Percentiles rank a stretch among this genome's conserved stretches.
These are phyloP conservation scores for Ceramica pisi DNA, from an alignment of 2,888 invertebrate genomes.

Conservation along the genomic window DNA sequence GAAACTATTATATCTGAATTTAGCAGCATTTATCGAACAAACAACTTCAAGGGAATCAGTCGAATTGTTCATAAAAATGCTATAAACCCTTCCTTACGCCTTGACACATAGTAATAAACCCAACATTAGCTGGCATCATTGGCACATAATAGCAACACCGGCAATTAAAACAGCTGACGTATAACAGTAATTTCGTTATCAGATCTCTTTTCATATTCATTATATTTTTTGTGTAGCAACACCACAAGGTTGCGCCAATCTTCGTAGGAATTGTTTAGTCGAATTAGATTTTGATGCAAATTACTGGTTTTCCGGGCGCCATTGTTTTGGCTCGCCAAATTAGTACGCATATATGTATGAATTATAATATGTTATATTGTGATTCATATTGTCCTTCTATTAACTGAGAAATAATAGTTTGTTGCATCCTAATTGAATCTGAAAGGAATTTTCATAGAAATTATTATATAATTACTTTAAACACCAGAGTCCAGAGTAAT, in stretches of 20 bases:
- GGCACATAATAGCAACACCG: conserved; percentile 63
- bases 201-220: conserved; percentile 65
- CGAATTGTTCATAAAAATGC: conserved; percentile 39
- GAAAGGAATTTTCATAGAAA: background rate
- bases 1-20: background rate
- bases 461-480: background rate
- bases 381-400: conserved; percentile 36
- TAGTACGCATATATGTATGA: conserved; percentile 51
- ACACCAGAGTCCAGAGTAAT: too few relatives aligned
- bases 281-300: conserved; percentile 63
- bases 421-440: background rate
- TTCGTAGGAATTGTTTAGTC: conserved; percentile 57
- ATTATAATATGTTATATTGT: conserved; percentile 47
- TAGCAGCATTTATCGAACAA: conserved; percentile 15
- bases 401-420: conserved; percentile 15
- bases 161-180: conserved; percentile 65
- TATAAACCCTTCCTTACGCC: conserved; percentile 52
- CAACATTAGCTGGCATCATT: conserved; percentile 60
- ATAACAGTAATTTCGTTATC: conserved; percentile 65
- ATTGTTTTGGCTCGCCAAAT: conserved; percentile 51
- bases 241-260: conserved; percentile 62
- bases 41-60: conserved; percentile 33
- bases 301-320: conserved; percentile 58
- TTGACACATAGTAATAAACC: conserved; percentile 61
- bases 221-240: conserved; percentile 64